Evolutionary conservation across 2,888 invertebrate genomes (phyloP), one percentile per base, ranked within the genome.

Genomic region (Leptothorax acervorum): DNA sequence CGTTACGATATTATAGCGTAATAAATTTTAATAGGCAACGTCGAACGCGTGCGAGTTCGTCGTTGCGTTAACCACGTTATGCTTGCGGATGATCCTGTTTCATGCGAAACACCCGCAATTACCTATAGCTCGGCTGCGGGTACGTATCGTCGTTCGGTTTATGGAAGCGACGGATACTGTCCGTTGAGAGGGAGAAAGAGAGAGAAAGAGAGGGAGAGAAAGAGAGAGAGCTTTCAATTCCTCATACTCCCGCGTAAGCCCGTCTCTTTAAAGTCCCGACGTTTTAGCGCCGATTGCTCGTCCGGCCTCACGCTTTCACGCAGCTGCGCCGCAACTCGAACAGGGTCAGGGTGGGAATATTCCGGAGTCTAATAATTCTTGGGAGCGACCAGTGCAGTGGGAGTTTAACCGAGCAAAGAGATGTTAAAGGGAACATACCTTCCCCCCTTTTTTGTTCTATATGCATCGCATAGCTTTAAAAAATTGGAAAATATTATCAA

Each of bases 201-300:
- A 66, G n/a, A 28, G 6, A 15, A 3, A 65, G n/a, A 45, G 45
- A 0, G 3, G 3, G 51, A 53, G 12, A 53, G 23, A 23, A 23
- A 23, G 23, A 23, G 31, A 23, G 23, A 51, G n/a, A 88, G 68
- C 68, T 87, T 85, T 85, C 85, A 81, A 87, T 83, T 83, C 42
- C 85, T 18, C 28, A 51, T 62, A 0, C 18, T 35, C 51, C n/a
- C n/a, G 8, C 42, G 12, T 45, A 39, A 85, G 84, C 51, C 62
- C 57, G 62, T 42, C 74, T 68, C 81, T 89, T 79, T 73, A 55
- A 74, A 35, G 57, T 81, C 68, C 42, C 68, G 65, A 79, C 84
- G 82, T 82, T 85, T 87, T 82, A 85, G 57, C 85, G 53, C 76
- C 84, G 85, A 85, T 82, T 85, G 76, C 84, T 51, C 66, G 82